A percentile compares a stretch with the other conserved stretches of the same genome.
Conservation (phyloP, 2,113 vertebrate genomes). For the Sinocyclocheilus grahami region DNA sequence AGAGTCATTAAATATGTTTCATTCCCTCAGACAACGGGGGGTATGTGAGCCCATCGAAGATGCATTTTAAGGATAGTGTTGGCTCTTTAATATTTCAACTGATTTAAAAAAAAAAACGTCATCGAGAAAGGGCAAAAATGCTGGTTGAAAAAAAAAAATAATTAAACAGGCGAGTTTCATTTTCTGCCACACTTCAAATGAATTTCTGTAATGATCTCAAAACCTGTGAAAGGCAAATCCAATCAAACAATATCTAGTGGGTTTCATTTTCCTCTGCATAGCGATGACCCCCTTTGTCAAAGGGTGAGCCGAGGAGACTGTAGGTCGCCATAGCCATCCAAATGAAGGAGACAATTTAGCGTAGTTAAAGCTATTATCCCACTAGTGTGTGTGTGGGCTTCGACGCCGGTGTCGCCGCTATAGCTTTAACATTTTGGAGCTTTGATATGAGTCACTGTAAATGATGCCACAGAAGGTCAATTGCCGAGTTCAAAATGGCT, state of each 20-base stretch:
- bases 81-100: not conserved
- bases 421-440: constrained; percentile 75
- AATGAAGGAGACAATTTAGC: constrained; percentile 81
- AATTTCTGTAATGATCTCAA: constrained; percentile 81
- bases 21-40: too few species aligned
- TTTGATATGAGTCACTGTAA: constrained; percentile 80
- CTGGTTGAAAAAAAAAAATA: constrained; percentile 76
- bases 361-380: constrained; percentile 82
- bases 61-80: too few species aligned
- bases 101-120: constrained; percentile 71
- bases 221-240: constrained; percentile 82
- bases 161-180: constrained; percentile 80
- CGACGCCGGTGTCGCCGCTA: constrained; percentile 52
- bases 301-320: constrained; percentile 75
- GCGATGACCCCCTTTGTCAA: constrained; percentile 80
- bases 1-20: too few species aligned
- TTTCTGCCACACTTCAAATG: constrained; percentile 81
- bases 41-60: too few species aligned
- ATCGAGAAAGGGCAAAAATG: constrained; percentile 61
- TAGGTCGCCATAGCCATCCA: constrained; percentile 76
- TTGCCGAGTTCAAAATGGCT: constrained; percentile 78
- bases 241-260: constrained; percentile 83
- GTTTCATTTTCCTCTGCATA: constrained; percentile 75
- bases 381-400: constrained; percentile 54
- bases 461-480: constrained; percentile 81